Conservation (phyloP, 2,113 vertebrate species). For the Callorhinus ursinus region DNA sequence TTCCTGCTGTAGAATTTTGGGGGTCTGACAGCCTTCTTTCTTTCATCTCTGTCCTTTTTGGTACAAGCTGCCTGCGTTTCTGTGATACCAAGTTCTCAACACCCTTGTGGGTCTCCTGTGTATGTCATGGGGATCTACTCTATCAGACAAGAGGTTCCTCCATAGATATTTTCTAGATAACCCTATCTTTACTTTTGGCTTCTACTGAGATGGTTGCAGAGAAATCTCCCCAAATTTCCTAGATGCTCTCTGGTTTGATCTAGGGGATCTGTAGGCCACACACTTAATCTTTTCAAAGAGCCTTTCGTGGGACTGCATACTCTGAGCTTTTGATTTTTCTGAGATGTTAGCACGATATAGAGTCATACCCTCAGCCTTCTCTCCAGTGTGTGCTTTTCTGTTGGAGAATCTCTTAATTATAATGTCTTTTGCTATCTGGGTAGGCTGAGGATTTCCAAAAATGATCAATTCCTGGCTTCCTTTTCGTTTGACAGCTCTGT, state of each 20-base stretch:
- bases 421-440: background rate
- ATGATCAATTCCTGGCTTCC: background rate
- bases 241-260: background rate
- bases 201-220: background rate
- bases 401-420: background rate
- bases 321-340: background rate
- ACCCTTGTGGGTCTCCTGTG: background rate
- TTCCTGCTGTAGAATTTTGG: background rate
- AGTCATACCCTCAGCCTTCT: background rate
- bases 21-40: background rate
- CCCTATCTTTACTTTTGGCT: background rate
- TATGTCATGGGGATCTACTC: background rate
- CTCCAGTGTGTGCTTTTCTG: background rate
- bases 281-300: background rate
- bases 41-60: background rate
- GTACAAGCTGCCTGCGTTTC: background rate
- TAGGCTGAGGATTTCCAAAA: constrained; percentile 29
- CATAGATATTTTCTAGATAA: background rate
- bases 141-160: background rate
- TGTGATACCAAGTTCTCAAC: background rate
- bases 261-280: background rate
- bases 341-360: background rate
- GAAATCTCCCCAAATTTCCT: background rate
- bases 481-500: background rate
- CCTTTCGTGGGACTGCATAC: background rate